phyloP scores from a whole-genome alignment of 2,888 invertebrate genomes.

The Liodrosophila aerea region DNA sequence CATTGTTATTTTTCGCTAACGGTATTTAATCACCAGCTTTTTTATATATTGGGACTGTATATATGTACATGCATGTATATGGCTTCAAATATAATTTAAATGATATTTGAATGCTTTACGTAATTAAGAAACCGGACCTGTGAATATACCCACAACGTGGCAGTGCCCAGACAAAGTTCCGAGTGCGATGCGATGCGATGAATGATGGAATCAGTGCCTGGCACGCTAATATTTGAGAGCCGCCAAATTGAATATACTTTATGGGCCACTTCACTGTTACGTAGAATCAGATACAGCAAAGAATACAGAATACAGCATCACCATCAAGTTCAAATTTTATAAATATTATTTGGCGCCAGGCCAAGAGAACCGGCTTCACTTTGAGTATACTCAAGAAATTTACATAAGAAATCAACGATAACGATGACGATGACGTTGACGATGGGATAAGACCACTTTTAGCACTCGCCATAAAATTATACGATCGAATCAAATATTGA shows the following conservation, averaged over 20 bases:
- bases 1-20: slow-evolving; percentile 45
- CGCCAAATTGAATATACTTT: slow-evolving; percentile 23
- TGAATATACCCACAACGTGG: slow-evolving; percentile 16
- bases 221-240: slow-evolving; percentile 47
- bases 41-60: slow-evolving; percentile 6
- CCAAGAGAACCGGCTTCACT: slow-evolving; percentile 42
- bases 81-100: slow-evolving; percentile 51
- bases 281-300: slow-evolving; percentile 17
- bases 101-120: slow-evolving; percentile 64
- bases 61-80: slow-evolving; percentile 23
- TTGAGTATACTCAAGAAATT: slow-evolving; percentile 25
- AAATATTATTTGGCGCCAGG: slow-evolving; percentile 40
- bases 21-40: slow-evolving; percentile 44
- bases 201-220: slow-evolving; percentile 58
- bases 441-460: slow-evolving; percentile 13
- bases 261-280: slow-evolving; percentile 24
- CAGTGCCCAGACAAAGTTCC: slow-evolving; percentile 39
- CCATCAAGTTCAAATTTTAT: slow-evolving; percentile 39
- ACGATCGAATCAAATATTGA: slow-evolving; percentile 9
- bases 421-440: slow-evolving; percentile 1
- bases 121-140: slow-evolving; percentile 68
- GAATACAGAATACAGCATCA: slow-evolving; percentile 28
- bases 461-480: slow-evolving; percentile 2
- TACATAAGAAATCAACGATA: slow-evolving; percentile 21
- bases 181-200: slow-evolving; percentile 32